Evolutionary conservation across 2,797 vertebrate species (phyloP).

Genomic region (Eulemur mongoz): DNA sequence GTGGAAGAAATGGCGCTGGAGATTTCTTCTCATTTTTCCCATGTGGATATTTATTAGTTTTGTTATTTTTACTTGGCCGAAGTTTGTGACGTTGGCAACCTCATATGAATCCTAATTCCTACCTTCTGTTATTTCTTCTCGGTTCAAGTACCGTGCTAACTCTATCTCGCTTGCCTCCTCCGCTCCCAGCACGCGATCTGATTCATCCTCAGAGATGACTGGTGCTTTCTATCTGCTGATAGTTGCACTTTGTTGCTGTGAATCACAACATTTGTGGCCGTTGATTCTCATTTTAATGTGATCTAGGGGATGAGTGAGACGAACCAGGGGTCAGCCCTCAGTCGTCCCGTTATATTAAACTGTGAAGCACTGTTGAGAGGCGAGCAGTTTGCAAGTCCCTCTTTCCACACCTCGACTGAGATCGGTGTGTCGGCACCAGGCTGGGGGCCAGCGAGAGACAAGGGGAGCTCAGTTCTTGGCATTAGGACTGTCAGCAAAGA

Average conservation of each 20-base stretch:
- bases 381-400: fast-evolving
- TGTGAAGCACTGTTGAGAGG: background rate
- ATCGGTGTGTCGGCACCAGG: background rate
- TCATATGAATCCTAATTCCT: background rate
- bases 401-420: no score
- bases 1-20: background rate
- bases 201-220: background rate
- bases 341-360: background rate
- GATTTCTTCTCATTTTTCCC: background rate
- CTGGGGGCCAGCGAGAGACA: background rate
- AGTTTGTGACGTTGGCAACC: fast-evolving
- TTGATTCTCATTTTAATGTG: background rate
- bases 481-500: background rate
- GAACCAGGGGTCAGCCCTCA: fast-evolving
- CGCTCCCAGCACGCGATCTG: background rate
- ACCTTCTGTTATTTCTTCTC: background rate
- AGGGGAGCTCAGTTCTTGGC: background rate
- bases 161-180: no score
- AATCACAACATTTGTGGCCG: background rate
- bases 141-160: background rate
- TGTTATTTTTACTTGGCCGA: fast-evolving
- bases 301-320: background rate
- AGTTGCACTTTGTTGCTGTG: background rate
- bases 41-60: background rate
- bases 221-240: background rate